Conservation (phyloP, 2,797 vertebrate genomes). For the Podarcis lilfordi region DNA sequence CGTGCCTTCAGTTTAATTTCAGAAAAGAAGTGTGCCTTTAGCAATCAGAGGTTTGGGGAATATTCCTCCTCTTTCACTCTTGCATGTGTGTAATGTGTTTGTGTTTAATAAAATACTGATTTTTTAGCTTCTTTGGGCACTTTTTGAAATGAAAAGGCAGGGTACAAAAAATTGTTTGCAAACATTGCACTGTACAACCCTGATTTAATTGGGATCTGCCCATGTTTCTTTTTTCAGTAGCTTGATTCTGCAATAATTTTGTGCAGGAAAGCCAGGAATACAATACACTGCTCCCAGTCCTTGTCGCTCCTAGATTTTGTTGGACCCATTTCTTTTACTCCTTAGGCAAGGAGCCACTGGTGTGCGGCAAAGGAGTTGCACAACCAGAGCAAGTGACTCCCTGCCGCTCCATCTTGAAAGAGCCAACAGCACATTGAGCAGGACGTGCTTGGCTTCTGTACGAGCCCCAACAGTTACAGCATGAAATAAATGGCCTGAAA, state of each 20-base stretch:
- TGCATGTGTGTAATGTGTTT: neutral
- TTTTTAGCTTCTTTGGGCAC: neutral
- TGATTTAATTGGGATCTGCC: neutral
- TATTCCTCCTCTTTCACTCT: too few species aligned
- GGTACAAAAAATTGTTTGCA: neutral
- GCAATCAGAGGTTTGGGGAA: too few species aligned
- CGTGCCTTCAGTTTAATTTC: neutral
- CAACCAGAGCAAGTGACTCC: constrained; percentile 34
- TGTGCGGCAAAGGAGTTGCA: constrained; percentile 8
- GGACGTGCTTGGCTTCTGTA: constrained; percentile 41
- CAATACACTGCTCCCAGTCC: constrained; percentile 19
- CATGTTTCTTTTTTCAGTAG: neutral
- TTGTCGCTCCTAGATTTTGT: too few species aligned
- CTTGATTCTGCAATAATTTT: neutral
- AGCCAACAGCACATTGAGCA: constrained; percentile 42
- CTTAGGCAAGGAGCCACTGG: neutral
- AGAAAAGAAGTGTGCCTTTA: neutral
- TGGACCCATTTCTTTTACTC: neutral
- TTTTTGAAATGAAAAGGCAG: neutral
- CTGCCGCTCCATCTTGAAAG: constrained; percentile 33
- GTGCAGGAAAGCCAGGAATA: constrained; percentile 23
- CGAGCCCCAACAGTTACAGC: constrained; percentile 38
- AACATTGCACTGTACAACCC: neutral
- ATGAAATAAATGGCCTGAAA: constrained; percentile 61
- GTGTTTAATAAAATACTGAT: neutral